A percentile compares a stretch with the other conserved stretches of the same genome.
Evolutionary conservation across 2,797 vertebrate species (phyloP).

Genomic region (Synaphobranchus kaupii): DNA sequence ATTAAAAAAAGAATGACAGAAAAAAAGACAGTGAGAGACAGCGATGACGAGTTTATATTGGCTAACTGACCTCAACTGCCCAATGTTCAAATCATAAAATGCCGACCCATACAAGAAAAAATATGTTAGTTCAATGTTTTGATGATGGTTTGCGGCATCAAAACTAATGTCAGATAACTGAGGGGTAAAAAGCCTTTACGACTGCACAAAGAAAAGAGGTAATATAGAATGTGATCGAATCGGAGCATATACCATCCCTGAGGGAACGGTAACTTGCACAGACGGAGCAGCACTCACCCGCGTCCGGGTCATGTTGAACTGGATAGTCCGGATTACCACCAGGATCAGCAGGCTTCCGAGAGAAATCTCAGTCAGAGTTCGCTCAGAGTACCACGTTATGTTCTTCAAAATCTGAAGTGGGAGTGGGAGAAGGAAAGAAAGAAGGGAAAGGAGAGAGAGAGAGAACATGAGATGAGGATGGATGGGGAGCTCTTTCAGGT

Average conservation of each 20-base stretch:
- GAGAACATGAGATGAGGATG: neutral
- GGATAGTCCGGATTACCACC: slow-evolving; percentile 97
- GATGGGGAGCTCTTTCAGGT: neutral
- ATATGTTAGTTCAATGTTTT: neutral
- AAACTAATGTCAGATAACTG: neutral
- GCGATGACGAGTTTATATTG: neutral
- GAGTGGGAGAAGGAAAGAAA: slow-evolving; percentile 17
- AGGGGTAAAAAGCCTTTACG: neutral
- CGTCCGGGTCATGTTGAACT: slow-evolving; percentile 98
- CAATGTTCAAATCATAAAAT: neutral
- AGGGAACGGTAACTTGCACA: neutral
- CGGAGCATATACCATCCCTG: neutral
- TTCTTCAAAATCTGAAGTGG: slow-evolving; percentile 90
- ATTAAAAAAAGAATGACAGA: slow-evolving; percentile 42
- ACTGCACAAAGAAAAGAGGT: neutral
- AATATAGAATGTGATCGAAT: neutral
- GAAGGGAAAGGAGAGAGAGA: slow-evolving; percentile 25
- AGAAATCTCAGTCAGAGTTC: slow-evolving; percentile 94
- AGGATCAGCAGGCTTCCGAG: slow-evolving; percentile 94
- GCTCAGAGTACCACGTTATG: slow-evolving; percentile 94
- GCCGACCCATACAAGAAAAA: neutral
- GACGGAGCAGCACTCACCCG: slow-evolving; percentile 75
- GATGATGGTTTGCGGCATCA: neutral
- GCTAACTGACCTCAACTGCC: neutral
- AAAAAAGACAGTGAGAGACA: slow-evolving; percentile 3